Evolutionary conservation across 2,888 invertebrate species (phyloP), one percentile per base, ranked within the genome.

Genomic region (Steinernema carpocapsae): DNA sequence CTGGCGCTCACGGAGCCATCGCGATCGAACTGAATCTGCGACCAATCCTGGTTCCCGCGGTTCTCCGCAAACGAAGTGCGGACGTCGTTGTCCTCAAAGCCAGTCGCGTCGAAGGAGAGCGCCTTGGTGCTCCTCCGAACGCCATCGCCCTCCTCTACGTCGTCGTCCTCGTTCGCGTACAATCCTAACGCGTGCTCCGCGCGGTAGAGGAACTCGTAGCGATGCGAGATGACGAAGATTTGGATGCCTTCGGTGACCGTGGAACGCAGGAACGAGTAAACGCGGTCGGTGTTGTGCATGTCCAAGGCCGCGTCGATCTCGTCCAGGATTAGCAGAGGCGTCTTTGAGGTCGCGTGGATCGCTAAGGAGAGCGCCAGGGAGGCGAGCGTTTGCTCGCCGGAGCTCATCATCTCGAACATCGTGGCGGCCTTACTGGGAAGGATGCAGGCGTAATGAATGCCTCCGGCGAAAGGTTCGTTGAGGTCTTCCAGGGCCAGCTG

Each of bases 341-440:
- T 56, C 4, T 56, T 26, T 10, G 26, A 26, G 7, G 56, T 56
- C 12, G 56, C 22, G 26, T 56, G 56, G 26, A 56, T 22, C 4
- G 56, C 56, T 4, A 56, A 19, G 7, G 56, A 14, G 10, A 56
- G 56, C 3, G 56, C 56, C 3, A 56, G 56, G 2, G 56, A 22
- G n/a, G 56, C 56, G 6, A 56, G 56, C 2, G 56, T 6, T 56
- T 56, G 56, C 17, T 56, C 56, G 14, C 56, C 56, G 6, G 56
- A 56, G 17, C 56, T 56, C 56, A 56, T 56, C 56, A 56, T 56
- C 26, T 56, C 56, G 17, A 56, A 56, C 56, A 56, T 56, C 6
- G 56, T 56, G 12, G 56, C 56, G 3, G 56, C 26, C 17, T 56
- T 56, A 26, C 56, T 56, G 3, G 56, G 56, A 22, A 56, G 26